Conservation (phyloP, 2,113 vertebrate genomes). For the Tretioscincus oriximinensis region DNA sequence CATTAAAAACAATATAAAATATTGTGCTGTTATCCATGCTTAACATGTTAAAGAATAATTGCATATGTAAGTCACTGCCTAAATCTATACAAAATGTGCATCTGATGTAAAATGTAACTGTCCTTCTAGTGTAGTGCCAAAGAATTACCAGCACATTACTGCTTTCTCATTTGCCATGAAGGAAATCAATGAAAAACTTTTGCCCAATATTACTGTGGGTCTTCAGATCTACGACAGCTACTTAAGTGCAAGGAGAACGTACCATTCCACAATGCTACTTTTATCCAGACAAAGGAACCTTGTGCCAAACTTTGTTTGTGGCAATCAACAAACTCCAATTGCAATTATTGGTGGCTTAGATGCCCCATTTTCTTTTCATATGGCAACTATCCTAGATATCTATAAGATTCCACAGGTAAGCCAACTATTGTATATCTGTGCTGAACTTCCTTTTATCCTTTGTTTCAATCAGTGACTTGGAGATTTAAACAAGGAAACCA, state of each 20-base stretch:
- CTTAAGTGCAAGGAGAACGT: neutral
- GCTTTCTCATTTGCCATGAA: neutral
- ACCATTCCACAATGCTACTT: neutral
- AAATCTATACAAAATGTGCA: neutral
- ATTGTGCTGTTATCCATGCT: no score
- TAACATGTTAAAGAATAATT: no score
- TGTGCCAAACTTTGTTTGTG: neutral
- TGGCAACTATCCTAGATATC: neutral
- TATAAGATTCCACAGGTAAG: constrained; percentile 3
- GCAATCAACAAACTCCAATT: neutral
- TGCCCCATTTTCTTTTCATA: neutral
- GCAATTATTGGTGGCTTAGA: constrained; percentile 4
- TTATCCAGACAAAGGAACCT: neutral
- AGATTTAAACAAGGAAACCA: no score
- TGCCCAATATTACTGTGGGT: neutral
- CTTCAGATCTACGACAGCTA: constrained; percentile 1
- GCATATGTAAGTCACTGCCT: no score
- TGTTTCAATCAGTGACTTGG: no score
- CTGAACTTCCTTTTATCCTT: no score
- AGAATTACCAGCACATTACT: neutral
- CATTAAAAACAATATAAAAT: no score
- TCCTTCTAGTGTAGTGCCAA: neutral
- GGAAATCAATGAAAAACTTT: neutral
- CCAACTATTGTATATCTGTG: neutral
- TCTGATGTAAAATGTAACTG: neutral